A percentile compares a stretch with the other conserved stretches of the same genome.
Evolutionary conservation across 2,888 invertebrate species (phyloP).

Genomic region (Ferrisia virgata): DNA sequence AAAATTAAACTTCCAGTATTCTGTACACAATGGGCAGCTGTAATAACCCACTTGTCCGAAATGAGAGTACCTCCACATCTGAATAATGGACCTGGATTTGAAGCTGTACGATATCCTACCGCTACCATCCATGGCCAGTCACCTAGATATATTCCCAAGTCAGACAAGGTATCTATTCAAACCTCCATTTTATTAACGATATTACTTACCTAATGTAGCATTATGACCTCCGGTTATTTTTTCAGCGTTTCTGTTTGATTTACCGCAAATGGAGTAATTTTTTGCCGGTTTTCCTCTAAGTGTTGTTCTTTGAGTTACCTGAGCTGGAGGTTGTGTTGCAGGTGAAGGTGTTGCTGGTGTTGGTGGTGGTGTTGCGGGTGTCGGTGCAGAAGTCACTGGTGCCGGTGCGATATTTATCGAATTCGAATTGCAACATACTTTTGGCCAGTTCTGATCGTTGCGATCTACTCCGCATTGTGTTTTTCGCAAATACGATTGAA

Average conservation of each 20-base stretch:
- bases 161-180: background rate
- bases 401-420: background rate
- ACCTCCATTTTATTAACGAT: background rate
- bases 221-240: background rate
- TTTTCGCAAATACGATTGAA: background rate
- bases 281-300: background rate
- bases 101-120: constrained; percentile 60
- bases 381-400: background rate
- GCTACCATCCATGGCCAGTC: constrained; percentile 78
- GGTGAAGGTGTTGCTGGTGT: background rate
- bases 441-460: background rate
- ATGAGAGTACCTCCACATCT: constrained; percentile 56
- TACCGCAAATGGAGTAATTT: background rate
- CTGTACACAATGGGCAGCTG: constrained; percentile 54
- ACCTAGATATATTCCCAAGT: constrained; percentile 58
- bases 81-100: constrained; percentile 48
- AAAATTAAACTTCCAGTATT: background rate
- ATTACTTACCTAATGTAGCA: background rate
- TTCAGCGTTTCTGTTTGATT: background rate
- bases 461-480: background rate
- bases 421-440: constrained; percentile 1
- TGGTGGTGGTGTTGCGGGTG: background rate
- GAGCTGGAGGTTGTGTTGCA: no score
- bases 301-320: no score
- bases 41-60: constrained; percentile 54